Evolutionary conservation across 2,113 vertebrate species (phyloP).

Genomic region (Prunella fulvescens): DNA sequence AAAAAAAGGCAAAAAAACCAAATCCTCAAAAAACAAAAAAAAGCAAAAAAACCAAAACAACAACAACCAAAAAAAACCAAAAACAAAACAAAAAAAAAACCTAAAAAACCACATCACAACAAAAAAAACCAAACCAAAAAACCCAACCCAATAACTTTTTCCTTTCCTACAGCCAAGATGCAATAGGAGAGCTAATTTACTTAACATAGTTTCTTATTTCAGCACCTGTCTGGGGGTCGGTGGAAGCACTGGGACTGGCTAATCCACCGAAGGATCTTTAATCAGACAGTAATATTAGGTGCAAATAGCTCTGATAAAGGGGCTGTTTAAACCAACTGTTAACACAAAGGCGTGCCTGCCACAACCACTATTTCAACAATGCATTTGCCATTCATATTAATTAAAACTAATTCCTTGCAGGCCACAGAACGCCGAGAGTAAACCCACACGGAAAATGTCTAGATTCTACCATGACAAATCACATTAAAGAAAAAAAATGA

Average conservation of each 20-base stretch:
- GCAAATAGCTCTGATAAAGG: conserved; percentile 43
- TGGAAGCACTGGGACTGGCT: neutral
- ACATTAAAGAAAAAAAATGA: neutral
- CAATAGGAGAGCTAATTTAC: neutral
- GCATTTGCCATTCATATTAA: conserved; percentile 21
- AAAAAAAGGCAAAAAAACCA: neutral
- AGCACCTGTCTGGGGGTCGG: conserved; percentile 18
- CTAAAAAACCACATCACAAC: too few species aligned
- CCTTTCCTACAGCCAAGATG: neutral
- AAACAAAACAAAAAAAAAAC: neutral
- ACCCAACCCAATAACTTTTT: neutral
- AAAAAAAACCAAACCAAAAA: neutral
- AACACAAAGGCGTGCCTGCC: conserved; percentile 18
- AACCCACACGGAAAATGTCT: conserved; percentile 12
- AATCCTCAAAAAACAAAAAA: neutral
- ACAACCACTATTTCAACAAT: conserved; percentile 28
- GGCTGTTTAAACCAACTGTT: conserved; percentile 26
- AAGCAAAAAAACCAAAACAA: too few species aligned
- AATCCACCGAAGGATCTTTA: conserved; percentile 34
- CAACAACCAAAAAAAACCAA: neutral
- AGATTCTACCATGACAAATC: conserved; percentile 21
- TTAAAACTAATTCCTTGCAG: conserved; percentile 55
- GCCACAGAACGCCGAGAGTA: neutral
- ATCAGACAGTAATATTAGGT: conserved; percentile 53
- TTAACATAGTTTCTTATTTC: conserved; percentile 11